Base-by-base conservation (phyloP, 2,888 invertebrate species). In the Vesta saturnalis region DNA sequence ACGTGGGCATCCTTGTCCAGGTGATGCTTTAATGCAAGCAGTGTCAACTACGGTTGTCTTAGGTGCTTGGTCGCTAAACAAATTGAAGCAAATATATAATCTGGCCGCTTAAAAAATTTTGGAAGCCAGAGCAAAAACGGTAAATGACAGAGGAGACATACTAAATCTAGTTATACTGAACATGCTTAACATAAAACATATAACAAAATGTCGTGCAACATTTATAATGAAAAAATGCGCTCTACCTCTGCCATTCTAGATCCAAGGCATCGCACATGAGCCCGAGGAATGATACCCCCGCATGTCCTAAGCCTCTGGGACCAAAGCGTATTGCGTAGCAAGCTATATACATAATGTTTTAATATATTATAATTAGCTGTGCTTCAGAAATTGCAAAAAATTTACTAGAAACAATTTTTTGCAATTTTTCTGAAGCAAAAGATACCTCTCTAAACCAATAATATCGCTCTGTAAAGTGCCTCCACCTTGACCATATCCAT, bases 311-410 rank as follows among this genome's bases (percentile, higher is more conserved):
- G 83, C 95, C 95, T 87, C 96, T 92, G 79, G 96, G 95, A 79
- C 97, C 97, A 89, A 92, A 97, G 88, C 92, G 94, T 87, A 95
- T 94, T 84, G 95, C 95, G 90, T 97, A 96, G 90, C 97, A 97
- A 87, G 94, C 94, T 94, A 88, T 64, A 70, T 67, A 70, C 57
- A 67, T 19, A 67, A 68, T 19, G 55, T 55, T 64, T 60, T 67
- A 67, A 67, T 61, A 35, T 60, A 46, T 1, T n/a, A 52, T 59
- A 35, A 60, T 55, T 49, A 1, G 5, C 19, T 52, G 16, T 4
- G 64, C 60, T 57, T 14, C 18, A 39, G 39, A 56, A 47, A 64
- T 56, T 30, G 64, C 43, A 56, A 56, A 60, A 52, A 55, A 39
- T 15, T 21, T 16, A 22, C 8, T 10, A n/a, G 23, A 14, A 14